phyloP scores from a whole-genome alignment of 2,888 invertebrate genomes.

The Drepana falcataria region DNA sequence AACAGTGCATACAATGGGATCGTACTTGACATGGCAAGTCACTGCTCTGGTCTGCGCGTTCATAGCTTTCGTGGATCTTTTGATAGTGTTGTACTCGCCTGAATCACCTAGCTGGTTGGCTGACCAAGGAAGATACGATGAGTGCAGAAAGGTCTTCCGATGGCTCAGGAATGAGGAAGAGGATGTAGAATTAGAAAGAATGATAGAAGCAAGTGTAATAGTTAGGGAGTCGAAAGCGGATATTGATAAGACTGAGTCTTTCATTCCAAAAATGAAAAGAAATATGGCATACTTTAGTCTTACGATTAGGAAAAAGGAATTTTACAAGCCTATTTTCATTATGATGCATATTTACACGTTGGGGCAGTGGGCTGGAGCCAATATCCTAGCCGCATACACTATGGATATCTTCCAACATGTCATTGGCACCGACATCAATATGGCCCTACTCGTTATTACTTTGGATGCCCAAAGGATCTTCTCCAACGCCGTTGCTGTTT shows the following conservation, averaged over 20 bases:
- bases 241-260: slow-evolving; percentile 14
- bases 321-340: slow-evolving; percentile 49
- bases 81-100: slow-evolving; percentile 52
- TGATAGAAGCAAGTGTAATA: slow-evolving; percentile 43
- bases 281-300: slow-evolving; percentile 20
- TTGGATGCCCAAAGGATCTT: slow-evolving; percentile 42
- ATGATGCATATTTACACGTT: slow-evolving; percentile 47
- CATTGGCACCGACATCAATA: slow-evolving; percentile 34
- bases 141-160: slow-evolving; percentile 71
- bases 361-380: slow-evolving; percentile 46
- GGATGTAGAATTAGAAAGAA: slow-evolving; percentile 49
- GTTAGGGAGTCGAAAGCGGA: slow-evolving; percentile 21
- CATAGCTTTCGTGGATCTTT: slow-evolving; percentile 58
- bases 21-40: slow-evolving; percentile 72
- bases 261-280: slow-evolving; percentile 15
- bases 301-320: slow-evolving; percentile 40
- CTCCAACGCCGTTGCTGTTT: slow-evolving; percentile 36
- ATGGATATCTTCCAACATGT: slow-evolving; percentile 38
- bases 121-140: slow-evolving; percentile 66
- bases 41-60: slow-evolving; percentile 65
- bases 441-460: slow-evolving; percentile 35
- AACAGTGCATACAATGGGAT: slow-evolving; percentile 78
- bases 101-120: slow-evolving; percentile 83
- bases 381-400: slow-evolving; percentile 41
- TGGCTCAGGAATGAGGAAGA: slow-evolving; percentile 71